These are phyloP conservation scores for Pinna nobilis DNA, from an alignment of 1,140 invertebrate species.

Conservation along the genomic window DNA sequence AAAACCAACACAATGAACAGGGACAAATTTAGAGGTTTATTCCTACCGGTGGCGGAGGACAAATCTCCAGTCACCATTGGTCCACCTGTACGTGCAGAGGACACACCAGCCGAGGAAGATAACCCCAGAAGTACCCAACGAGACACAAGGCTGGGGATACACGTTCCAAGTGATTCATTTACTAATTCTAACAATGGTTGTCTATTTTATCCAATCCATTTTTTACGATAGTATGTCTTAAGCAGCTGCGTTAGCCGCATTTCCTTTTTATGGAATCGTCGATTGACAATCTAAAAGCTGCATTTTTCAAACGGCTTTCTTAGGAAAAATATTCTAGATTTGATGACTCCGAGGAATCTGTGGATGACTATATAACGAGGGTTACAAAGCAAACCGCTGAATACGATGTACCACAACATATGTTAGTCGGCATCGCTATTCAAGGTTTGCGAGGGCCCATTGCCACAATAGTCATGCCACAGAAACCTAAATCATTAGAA, in stretches of 20 bases:
- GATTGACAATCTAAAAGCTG: neutral
- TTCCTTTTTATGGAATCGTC: neutral
- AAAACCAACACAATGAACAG: no score
- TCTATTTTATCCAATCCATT: neutral
- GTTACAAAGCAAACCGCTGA: neutral
- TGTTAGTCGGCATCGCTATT: conserved; percentile 9
- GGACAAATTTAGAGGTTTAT: no score
- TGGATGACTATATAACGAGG: neutral
- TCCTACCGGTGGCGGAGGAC: no score
- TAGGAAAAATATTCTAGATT: neutral
- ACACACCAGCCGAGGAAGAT: no score
- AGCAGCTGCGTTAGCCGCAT: neutral
- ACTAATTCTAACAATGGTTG: no score
- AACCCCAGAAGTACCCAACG: no score
- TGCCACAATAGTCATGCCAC: neutral
- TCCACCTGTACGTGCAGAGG: no score
- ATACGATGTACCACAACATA: neutral
- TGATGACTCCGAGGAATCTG: neutral
- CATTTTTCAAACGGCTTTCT: neutral
- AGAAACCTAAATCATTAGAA: conserved; percentile 5
- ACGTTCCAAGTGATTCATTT: no score
- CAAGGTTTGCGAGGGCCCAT: neutral
- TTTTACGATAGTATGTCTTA: neutral
- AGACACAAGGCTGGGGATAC: no score
- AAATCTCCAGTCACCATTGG: no score